Percentiles rank a stretch among this genome's conserved stretches.
phyloP scores from a whole-genome alignment of 2,888 invertebrate genomes.

The Lepidonotus clava region DNA sequence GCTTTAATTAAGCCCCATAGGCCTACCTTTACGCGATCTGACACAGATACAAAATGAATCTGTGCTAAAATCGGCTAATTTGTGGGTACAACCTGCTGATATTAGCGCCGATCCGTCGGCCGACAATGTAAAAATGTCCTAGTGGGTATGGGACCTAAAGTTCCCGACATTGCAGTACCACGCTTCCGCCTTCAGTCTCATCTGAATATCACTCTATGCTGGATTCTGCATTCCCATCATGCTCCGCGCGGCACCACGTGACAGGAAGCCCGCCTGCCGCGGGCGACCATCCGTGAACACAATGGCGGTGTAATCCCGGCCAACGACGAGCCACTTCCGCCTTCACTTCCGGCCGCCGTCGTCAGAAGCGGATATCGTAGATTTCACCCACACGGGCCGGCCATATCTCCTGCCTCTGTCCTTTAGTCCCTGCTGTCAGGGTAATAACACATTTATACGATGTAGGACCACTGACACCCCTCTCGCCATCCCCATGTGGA shows the following conservation, averaged over 20 bases:
- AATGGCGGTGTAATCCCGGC: slow-evolving; percentile 15
- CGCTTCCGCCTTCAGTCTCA: background rate
- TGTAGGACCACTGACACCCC: background rate
- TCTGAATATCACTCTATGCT: too few relatives aligned
- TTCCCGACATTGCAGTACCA: too few relatives aligned
- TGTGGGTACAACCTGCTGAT: too few relatives aligned
- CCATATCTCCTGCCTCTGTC: background rate
- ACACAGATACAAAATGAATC: too few relatives aligned
- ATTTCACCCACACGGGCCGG: background rate
- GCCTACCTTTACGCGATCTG: too few relatives aligned
- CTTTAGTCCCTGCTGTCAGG: background rate
- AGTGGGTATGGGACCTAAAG: too few relatives aligned
- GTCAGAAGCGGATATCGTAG: background rate
- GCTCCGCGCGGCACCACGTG: background rate
- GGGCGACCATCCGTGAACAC: background rate
- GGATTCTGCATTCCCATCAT: background rate
- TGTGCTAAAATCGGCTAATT: too few relatives aligned
- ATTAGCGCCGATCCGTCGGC: too few relatives aligned
- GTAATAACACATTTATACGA: background rate
- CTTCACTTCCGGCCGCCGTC: background rate
- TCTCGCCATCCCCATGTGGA: background rate
- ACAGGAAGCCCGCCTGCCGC: background rate
- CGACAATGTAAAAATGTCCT: too few relatives aligned
- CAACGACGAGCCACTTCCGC: background rate
- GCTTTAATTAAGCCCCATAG: too few relatives aligned